Evolutionary conservation across 2,888 invertebrate species (phyloP).

Genomic region (Cephus sareptanus): DNA sequence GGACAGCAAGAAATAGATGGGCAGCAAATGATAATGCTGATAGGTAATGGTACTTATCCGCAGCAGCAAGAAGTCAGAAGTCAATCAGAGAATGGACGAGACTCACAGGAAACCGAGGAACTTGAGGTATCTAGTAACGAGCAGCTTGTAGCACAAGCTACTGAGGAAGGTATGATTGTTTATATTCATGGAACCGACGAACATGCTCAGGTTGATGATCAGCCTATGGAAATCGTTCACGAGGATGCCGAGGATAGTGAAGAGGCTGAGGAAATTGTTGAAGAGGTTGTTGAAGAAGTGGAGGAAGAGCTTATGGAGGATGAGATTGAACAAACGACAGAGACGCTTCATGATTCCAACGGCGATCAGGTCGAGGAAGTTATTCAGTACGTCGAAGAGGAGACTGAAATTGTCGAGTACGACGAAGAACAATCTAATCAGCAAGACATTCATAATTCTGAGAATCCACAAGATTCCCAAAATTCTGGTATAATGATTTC

Average conservation of each 20-base stretch:
- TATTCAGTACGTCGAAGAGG: constrained; percentile 63
- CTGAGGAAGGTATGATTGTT: constrained; percentile 58
- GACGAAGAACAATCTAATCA: constrained; percentile 53
- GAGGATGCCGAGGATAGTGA: constrained; percentile 51
- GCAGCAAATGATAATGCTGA: constrained; percentile 60
- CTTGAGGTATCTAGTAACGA: constrained; percentile 52
- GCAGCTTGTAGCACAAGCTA: constrained; percentile 57
- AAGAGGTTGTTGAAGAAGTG: constrained; percentile 34
- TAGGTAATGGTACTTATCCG: constrained; percentile 52
- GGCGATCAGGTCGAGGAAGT: constrained; percentile 53
- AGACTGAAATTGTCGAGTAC: constrained; percentile 63
- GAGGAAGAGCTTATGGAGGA: constrained; percentile 40
- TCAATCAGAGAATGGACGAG: constrained; percentile 31
- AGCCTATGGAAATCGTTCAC: constrained; percentile 20
- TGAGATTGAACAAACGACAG: constrained; percentile 29
- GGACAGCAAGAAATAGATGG: constrained; percentile 62
- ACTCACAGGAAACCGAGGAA: constrained; percentile 50
- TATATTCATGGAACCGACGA: constrained; percentile 56
- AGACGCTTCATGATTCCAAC: constrained; percentile 38
- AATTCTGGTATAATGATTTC: constrained; percentile 48
- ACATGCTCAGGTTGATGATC: constrained; percentile 36
- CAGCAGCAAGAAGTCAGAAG: constrained; percentile 26
- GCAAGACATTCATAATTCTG: constrained; percentile 55
- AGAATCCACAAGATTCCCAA: constrained; percentile 60
- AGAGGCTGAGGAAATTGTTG: constrained; percentile 58